These are phyloP conservation scores for Lepidotrigona ventralis DNA, from an alignment of 1,140 invertebrate species.

Conservation along the genomic window DNA sequence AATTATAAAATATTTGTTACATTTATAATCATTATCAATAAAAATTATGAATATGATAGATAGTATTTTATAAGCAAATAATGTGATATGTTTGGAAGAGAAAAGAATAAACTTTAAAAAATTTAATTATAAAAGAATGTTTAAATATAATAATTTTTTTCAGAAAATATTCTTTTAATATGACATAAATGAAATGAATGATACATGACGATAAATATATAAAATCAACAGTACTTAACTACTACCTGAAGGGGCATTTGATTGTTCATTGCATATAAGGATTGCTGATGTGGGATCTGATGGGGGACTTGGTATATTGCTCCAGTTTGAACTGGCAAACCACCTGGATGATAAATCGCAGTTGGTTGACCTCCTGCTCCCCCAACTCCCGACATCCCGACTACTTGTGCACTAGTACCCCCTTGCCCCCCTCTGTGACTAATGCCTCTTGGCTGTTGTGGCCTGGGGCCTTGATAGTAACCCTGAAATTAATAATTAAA, in stretches of 20 bases:
- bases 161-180: neutral
- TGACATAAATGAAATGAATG: slow-evolving; percentile 4
- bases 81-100: neutral
- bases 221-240: slow-evolving; percentile 47
- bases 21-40: slow-evolving; percentile 26
- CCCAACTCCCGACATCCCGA: slow-evolving; percentile 68
- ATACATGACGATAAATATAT: slow-evolving; percentile 33
- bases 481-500: slow-evolving; percentile 55
- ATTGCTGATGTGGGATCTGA: slow-evolving; percentile 66
- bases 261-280: slow-evolving; percentile 69
- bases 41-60: neutral
- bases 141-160: neutral
- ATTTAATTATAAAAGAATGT: neutral
- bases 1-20: slow-evolving; percentile 50
- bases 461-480: slow-evolving; percentile 70
- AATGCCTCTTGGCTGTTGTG: slow-evolving; percentile 70
- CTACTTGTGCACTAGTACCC: slow-evolving; percentile 67
- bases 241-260: slow-evolving; percentile 71
- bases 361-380: slow-evolving; percentile 70
- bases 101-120: neutral
- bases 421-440: slow-evolving; percentile 71
- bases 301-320: slow-evolving; percentile 72
- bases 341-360: slow-evolving; percentile 69
- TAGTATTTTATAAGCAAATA: neutral
- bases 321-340: slow-evolving; percentile 63